Conservation (phyloP, 2,113 vertebrate genomes). For the Calyptomena viridis region DNA sequence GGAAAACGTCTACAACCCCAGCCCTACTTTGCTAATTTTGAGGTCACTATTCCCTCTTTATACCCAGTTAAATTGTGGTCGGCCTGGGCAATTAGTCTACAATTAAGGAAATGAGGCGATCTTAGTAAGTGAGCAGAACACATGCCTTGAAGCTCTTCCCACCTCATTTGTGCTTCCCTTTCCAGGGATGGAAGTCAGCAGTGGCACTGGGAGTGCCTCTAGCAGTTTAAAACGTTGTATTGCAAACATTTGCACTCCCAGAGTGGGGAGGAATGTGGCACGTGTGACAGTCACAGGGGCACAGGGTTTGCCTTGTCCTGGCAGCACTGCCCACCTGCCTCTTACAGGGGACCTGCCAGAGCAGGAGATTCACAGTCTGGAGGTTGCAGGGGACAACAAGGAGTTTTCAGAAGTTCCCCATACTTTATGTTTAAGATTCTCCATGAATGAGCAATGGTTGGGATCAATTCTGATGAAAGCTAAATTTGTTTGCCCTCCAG, state of each 20-base stretch:
- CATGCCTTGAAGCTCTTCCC: background rate
- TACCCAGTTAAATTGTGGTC: background rate
- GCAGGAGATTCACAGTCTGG: background rate
- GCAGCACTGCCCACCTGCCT: background rate
- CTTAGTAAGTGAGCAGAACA: background rate
- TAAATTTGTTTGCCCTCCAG: background rate
- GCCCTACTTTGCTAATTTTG: background rate
- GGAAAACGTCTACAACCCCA: background rate
- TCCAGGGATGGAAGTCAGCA: background rate
- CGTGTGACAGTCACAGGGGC: rapidly evolving
- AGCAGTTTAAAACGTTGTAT: background rate
- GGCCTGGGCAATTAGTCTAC: background rate
- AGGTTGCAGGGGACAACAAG: background rate
- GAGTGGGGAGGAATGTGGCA: rapidly evolving
- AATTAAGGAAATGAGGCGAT: background rate
- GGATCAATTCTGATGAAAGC: background rate
- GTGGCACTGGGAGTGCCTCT: background rate
- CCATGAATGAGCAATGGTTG: background rate
- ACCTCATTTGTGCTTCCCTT: background rate
- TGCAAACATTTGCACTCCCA: background rate
- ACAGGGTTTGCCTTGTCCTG: background rate
- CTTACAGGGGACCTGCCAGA: background rate
- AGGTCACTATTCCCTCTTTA: background rate
- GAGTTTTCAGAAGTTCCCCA: background rate
- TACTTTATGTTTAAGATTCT: rapidly evolving